Base-by-base conservation (phyloP, 2,113 vertebrate genomes). In the Morone saxatilis region DNA sequence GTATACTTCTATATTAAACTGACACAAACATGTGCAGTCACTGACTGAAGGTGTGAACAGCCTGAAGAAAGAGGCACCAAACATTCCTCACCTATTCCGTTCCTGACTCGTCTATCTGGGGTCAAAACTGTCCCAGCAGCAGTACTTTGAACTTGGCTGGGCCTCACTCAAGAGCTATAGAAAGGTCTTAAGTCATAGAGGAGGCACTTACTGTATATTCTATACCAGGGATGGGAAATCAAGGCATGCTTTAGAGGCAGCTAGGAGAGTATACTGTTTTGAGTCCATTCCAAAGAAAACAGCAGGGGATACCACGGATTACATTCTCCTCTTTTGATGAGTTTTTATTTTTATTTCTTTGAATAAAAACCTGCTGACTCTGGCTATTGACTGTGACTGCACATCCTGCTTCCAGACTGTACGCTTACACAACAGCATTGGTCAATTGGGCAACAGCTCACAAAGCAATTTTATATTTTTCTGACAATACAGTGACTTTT, bases 131-230 rank as follows among this genome's bases (percentile, higher is more conserved):
- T 51, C 56, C 72, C 48, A 1, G 72, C 48, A 82, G 74, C 86
- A 51, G 66, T 41, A 41, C 74, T 88, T 79, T 83, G 54, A 89
- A 80, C 83, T 81, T 68, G 36, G 19, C 40, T 7, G 13, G 14
- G 74, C 76, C 69, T 78, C 81, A 16, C 14, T 61, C 25, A 20
- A 13, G 73, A 71, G 73, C 72, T 71, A 60, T 59, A 51, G 53
- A 78, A 71, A 76, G 80, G 75, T 67, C 70, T 22, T 5, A 59
- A 71, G 61, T 73, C 57, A 62, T 8, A 13, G 69, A 76, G 11
- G 36, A 82, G 43, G 65, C 11, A 22, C 60, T 86, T 65, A 70
- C 60, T 63, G 25, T 63, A 76, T 25, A 80, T 82, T 70, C 43
- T n/a, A 65, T 31, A 75, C 61, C 56, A 53, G 47, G 19, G 41